Evolutionary conservation across 2,888 invertebrate species (phyloP), one percentile per base, ranked within the genome.

Genomic region (Serrognathus titanus): DNA sequence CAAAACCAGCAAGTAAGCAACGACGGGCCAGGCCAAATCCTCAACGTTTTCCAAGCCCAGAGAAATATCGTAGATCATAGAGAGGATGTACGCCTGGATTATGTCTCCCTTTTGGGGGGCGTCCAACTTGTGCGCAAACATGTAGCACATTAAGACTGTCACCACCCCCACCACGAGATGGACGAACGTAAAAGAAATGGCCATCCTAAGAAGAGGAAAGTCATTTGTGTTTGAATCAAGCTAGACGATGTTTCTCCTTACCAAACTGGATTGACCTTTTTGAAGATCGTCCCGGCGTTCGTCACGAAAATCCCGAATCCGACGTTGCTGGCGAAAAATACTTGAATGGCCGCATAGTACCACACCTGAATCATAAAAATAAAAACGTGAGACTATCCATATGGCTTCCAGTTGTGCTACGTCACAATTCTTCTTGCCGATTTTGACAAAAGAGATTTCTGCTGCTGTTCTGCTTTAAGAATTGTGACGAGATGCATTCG

Each of bases 191-290:
- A 84, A 80, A 53, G 82, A 78, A 11, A 84, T 77, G 38, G 86
- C 82, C 51, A 82, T 82, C 85, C 86, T 86, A 76, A 47, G 43
- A 43, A 43, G 20, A 43, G 2, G 20, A 43, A 41, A 41, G 4
- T 7, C 35, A n/a, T 16, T 16, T 16, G 3, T 41, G 2, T 41
- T 7, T 13, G 8, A 8, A 41, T 41, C n/a, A 10, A 10, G 12
- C 6, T 6, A 7, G 11, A 1, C 13, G 11, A 40, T 5, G 12
- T 48, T 48, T 31, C 7, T 31, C 13, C 79, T 81, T 77, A 86
- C 87, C 85, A 85, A 70, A 86, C 80, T 35, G 86, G 85, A 74
- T 85, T 85, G 48, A 82, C 83, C 74, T 86, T 81, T 59, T 82
- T 82, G 67, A 85, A 86, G 31, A 86, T 76, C 41, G 83, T 81